These are phyloP conservation scores for Pygoscelis adeliae DNA, from an alignment of 2,113 vertebrate species.

Conservation along the genomic window DNA sequence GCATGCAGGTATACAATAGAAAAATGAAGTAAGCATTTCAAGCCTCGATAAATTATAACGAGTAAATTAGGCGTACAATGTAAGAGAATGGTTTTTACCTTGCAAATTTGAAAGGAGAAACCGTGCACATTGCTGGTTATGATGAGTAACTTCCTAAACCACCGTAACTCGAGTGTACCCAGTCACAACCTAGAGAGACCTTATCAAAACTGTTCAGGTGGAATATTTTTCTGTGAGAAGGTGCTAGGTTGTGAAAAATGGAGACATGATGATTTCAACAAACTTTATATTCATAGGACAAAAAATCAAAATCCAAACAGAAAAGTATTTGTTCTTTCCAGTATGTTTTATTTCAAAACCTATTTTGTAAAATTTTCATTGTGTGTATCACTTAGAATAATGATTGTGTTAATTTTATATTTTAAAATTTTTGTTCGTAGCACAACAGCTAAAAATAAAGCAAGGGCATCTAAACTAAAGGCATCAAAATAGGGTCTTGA, in stretches of 20 bases:
- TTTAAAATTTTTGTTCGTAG: neutral
- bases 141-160: neutral
- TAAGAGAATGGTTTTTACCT: neutral
- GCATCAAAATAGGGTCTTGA: neutral
- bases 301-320: neutral
- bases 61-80: neutral
- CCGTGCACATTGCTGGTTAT: rapidly evolving
- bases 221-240: neutral
- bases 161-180: rapidly evolving
- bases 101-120: neutral
- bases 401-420: neutral
- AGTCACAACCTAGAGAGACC: neutral
- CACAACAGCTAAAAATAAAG: slow-evolving; percentile 1
- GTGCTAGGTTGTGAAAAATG: neutral
- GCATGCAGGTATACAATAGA: neutral
- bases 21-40: neutral
- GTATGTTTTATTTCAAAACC: neutral
- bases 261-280: neutral
- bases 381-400: neutral
- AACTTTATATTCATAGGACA: neutral
- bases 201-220: neutral
- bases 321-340: neutral
- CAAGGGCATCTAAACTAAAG: neutral
- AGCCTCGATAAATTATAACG: neutral
- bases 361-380: neutral